Percentiles rank a stretch among this genome's conserved stretches.
phyloP scores from a whole-genome alignment of 2,888 invertebrate species.

The Capitulum mitella region DNA sequence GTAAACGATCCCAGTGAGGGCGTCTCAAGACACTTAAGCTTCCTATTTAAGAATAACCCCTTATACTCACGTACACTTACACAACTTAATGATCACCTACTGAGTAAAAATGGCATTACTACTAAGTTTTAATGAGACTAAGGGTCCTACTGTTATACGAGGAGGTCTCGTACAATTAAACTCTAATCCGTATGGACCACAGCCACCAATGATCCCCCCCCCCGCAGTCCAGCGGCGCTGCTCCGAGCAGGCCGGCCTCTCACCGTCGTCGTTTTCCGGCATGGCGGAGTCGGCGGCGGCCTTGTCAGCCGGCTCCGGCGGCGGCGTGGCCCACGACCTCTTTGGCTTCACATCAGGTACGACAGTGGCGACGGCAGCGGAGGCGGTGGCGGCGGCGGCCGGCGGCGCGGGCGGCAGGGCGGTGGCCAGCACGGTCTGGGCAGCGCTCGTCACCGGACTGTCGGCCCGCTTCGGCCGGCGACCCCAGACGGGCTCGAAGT shows the following conservation, averaged over 20 bases:
- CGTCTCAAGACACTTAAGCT: too few species aligned
- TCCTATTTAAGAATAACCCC: too few species aligned
- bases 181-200: too few species aligned
- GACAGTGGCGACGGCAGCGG: not conserved
- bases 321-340: constrained; percentile 15
- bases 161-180: too few species aligned
- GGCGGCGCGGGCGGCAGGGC: not conserved
- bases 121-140: too few species aligned
- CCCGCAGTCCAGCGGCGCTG: too few species aligned
- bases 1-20: too few species aligned
- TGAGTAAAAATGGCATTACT: too few species aligned
- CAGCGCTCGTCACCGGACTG: constrained; percentile 15
- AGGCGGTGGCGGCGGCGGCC: not conserved
- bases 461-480: constrained; percentile 1
- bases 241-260: too few species aligned
- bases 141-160: too few species aligned
- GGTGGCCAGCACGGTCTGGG: not conserved
- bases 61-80: too few species aligned
- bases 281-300: not conserved
- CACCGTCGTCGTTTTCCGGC: not conserved
- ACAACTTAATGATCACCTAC: too few species aligned
- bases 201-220: not conserved
- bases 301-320: not conserved
- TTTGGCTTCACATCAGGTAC: not conserved
- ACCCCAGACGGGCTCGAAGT: constrained; percentile 25